Percentiles rank a stretch among this genome's conserved stretches.
These are phyloP conservation scores for Tachysurus fulvidraco DNA, from an alignment of 2,113 vertebrate species.

Conservation along the genomic window DNA sequence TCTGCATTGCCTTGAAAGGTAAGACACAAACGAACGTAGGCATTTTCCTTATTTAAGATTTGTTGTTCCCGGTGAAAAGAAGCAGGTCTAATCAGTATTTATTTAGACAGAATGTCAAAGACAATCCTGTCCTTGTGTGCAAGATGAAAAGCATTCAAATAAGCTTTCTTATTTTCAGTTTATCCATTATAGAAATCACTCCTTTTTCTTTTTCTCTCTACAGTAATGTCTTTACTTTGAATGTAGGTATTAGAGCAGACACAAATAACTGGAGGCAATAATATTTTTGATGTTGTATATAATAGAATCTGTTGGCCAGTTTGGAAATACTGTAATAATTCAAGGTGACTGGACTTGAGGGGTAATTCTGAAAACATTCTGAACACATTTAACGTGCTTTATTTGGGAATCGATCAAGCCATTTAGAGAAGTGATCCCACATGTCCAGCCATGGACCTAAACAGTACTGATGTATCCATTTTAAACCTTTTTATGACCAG, in stretches of 20 bases:
- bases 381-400: neutral
- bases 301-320: neutral
- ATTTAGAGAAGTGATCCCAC: neutral
- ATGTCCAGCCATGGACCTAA: neutral
- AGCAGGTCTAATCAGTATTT: neutral
- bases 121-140: neutral
- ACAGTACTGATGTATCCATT: neutral
- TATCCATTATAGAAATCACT: neutral
- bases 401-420: neutral
- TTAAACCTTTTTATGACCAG: neutral
- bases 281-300: neutral
- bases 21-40: neutral
- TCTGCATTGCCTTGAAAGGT: neutral
- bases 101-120: constrained; percentile 17
- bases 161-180: neutral
- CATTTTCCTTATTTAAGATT: neutral
- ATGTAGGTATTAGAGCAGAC: neutral
- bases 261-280: constrained; percentile 8
- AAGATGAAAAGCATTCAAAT: neutral
- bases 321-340: neutral
- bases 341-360: neutral
- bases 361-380: neutral
- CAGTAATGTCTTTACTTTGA: neutral
- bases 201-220: neutral
- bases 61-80: neutral